These are phyloP conservation scores for Apistogramma diplotaenia DNA, from an alignment of 2,113 vertebrate genomes.

Conservation along the genomic window DNA sequence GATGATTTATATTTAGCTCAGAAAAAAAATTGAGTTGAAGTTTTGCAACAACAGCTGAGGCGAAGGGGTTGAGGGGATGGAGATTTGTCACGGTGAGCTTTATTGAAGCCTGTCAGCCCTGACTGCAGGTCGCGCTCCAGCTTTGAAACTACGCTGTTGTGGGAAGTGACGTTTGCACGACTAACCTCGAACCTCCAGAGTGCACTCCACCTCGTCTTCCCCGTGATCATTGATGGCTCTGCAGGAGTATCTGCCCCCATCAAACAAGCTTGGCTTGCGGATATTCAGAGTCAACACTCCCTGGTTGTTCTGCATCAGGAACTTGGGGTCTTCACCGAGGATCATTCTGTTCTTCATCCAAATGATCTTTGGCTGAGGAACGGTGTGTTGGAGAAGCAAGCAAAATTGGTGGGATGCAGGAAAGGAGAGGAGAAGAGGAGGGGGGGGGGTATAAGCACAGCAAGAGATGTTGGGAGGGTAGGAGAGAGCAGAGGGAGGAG, in stretches of 20 bases:
- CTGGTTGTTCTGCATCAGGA: slow-evolving; percentile 86
- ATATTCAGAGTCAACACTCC: slow-evolving; percentile 87
- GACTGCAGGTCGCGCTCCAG: not conserved
- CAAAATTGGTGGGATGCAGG: not conserved
- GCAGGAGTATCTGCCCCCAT: slow-evolving; percentile 84
- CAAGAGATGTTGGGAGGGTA: not conserved
- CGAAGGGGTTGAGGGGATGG: not conserved
- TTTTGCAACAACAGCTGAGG: slow-evolving; percentile 9
- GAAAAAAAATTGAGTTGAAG: not conserved
- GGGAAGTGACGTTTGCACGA: not conserved
- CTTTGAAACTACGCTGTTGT: not conserved
- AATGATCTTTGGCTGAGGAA: slow-evolving; percentile 78
- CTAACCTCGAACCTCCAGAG: slow-evolving; percentile 85
- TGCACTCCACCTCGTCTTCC: slow-evolving; percentile 84
- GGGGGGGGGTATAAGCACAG: not conserved
- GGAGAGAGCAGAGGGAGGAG: not conserved
- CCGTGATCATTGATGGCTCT: slow-evolving; percentile 86
- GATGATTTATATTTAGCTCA: slow-evolving; percentile 27
- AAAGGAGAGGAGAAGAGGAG: not conserved
- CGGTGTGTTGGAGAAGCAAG: not conserved
- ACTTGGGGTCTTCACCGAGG: slow-evolving; percentile 85
- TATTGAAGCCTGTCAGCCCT: slow-evolving; percentile 11
- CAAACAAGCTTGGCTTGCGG: slow-evolving; percentile 83
- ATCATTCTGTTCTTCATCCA: slow-evolving; percentile 93
- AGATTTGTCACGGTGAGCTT: slow-evolving; percentile 37